Evolutionary conservation across 2,113 vertebrate species (phyloP), one percentile per base, ranked within the genome.

Genomic region (Chunga burmeisteri): DNA sequence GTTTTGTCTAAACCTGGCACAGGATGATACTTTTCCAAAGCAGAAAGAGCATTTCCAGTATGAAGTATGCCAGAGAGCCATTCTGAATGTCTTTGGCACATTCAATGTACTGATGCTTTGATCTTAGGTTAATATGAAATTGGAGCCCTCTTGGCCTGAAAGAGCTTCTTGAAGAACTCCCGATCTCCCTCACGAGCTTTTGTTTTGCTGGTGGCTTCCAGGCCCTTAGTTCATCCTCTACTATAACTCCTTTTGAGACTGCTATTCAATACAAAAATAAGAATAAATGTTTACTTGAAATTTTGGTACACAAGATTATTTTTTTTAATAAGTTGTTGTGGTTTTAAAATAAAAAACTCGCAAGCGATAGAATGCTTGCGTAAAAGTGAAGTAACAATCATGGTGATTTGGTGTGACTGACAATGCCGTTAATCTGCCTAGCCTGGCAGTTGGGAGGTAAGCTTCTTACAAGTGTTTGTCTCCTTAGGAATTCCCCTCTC

Each of bases 401-500:
- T 18, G 56, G 86, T 90, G 94, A 81, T 79, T 55, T 87, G 74
- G 47, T 92, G 58, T 93, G 88, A 78, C 68, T 85, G 86, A 73
- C 65, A 88, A 15, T 38, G 44, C 44, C 7, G 8, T 46, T 94
- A 94, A 96, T 95, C 94, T 91, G 86, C 49, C 75, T 26, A 46
- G 70, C 46, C 72, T 61, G 80, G 66, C 86, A 89, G 72, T 34
- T 91, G 86, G 55, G 63, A 78, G 22, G 50, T 93, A 96, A 96
- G 81, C 95, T 81, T 44, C 94, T 95, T 93, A 83, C 29, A 70
- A 83, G 71, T 74, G 83, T 93, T 94, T 93, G 66, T 84, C 74
- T 96, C 67, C 81, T 91, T 53, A 81, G 93, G 87, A 97, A 95
- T 96, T 96, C 84, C 81, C 20, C n/a, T 86, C 86, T 90, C 63